Evolutionary conservation across 64 coral and sea anemone species (phyloP), one percentile per base, ranked within the genome.

Genomic region (Actinia equina): DNA sequence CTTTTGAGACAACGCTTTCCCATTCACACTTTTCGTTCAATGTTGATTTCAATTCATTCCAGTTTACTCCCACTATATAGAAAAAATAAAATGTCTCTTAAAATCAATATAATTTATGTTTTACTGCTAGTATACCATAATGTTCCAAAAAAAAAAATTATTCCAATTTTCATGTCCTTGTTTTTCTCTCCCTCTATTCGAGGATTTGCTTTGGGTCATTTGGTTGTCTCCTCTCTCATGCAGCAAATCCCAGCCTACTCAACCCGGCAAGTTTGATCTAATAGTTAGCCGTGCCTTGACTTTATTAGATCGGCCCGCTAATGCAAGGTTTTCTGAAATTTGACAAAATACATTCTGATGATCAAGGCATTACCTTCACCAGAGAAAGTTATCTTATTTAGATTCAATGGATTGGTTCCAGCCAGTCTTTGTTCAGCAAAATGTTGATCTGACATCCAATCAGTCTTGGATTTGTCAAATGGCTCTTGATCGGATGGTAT

Each of bases 11-110:
- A 22, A 77, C 82, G 6, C 7, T 25, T 5, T 95, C 86, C 93
- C 93, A 95, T 71, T 91, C 71, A 59, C 82, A 91, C 16, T 77
- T 92, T 10, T 22, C 5, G 52, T 92, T 95, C 27, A 95, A 82
- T 44, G 61, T 87, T 17, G 27, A 16, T 53, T 62, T 42, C 7
- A 95, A 77, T 44, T 88, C 63, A 2, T 86, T 82, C 93, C 93
- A 95, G 79, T 82, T 89, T 14, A 92, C 49, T 18, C 93, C 93
- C 13, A 86, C 71, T 89, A 52, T 64, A 84, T 79, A 88, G 41
- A 10, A 30, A 74, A 30, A 42, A 13, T 15, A 12, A 0, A 41
- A 23, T 22, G 5, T 7, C 10, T 25, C 19, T 3, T 69, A 69
- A 69, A 60, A 19, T 60, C 15, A 60, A 19, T 49, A 49, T 37